Conservation (phyloP, 2,888 invertebrate genomes). For the Phyllotreta striolata region DNA sequence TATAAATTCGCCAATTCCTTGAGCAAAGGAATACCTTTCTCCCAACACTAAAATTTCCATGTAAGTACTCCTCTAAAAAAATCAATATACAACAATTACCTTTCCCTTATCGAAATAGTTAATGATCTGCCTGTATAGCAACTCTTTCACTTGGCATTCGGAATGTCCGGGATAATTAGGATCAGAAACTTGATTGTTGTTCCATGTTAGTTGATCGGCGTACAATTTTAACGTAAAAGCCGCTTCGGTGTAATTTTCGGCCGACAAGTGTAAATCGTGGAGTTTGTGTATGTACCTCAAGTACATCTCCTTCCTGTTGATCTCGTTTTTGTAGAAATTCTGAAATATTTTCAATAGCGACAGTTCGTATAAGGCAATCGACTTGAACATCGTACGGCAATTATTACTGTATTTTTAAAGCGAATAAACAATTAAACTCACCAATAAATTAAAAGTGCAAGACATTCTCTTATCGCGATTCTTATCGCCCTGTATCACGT, state of each 20-base stretch:
- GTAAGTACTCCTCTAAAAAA: background rate
- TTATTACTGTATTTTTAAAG: too few relatives aligned
- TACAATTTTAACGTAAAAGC: slow-evolving; percentile 94
- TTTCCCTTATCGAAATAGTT: slow-evolving; percentile 94
- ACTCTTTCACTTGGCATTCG: slow-evolving; percentile 91
- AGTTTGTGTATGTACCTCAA: slow-evolving; percentile 94
- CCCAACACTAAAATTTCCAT: slow-evolving; percentile 79
- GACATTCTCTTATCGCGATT: slow-evolving; percentile 96
- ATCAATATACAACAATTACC: slow-evolving; percentile 60
- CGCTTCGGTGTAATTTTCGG: slow-evolving; percentile 94
- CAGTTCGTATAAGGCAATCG: background rate
- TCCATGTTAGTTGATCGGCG: slow-evolving; percentile 90
- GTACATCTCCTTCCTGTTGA: slow-evolving; percentile 95
- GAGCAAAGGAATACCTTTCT: slow-evolving; percentile 90
- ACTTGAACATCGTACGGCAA: background rate
- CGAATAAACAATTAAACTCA: slow-evolving; percentile 59
- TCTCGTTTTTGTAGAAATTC: slow-evolving; percentile 97
- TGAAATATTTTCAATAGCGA: slow-evolving; percentile 56
- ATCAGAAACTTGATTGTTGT: slow-evolving; percentile 72
- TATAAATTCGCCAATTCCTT: slow-evolving; percentile 89
- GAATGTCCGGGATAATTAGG: slow-evolving; percentile 76
- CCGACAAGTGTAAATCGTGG: slow-evolving; percentile 88
- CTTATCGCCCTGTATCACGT: slow-evolving; percentile 94
- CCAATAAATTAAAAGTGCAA: slow-evolving; percentile 92
- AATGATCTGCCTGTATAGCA: slow-evolving; percentile 86